Conservation (phyloP, 2,113 vertebrate species). For the Melospiza melodia region DNA sequence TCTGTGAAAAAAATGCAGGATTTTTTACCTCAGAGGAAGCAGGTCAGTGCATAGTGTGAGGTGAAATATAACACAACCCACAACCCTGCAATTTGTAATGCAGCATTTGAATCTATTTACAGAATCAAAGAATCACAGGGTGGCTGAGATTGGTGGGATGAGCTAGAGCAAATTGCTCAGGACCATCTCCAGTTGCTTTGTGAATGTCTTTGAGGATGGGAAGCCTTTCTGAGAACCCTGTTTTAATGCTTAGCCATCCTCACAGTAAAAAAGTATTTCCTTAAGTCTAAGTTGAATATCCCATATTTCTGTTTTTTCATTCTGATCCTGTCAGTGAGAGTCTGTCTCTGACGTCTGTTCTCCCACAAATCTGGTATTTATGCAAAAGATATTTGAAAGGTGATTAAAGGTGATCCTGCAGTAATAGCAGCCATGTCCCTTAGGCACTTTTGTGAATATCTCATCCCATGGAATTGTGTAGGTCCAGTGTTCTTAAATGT, state of each 20-base stretch:
- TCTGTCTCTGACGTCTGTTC: not conserved
- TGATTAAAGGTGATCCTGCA: not conserved
- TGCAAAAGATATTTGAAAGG: not conserved
- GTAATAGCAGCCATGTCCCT: not conserved
- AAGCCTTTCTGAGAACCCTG: not conserved
- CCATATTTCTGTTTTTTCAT: not conserved
- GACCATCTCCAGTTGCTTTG: not conserved
- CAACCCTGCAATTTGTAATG: not conserved
- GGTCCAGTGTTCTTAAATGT: not conserved
- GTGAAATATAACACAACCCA: not conserved
- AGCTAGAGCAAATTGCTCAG: not conserved
- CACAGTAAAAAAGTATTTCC: not conserved
- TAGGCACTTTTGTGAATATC: rapidly evolving
- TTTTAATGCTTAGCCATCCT: not conserved
- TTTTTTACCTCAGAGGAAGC: not conserved
- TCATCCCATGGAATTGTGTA: not conserved
- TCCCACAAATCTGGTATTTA: not conserved
- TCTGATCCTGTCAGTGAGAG: not conserved
- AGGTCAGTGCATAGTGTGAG: not conserved
- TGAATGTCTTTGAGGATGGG: not conserved
- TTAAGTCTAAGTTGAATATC: not conserved
- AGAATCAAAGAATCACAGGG: not conserved
- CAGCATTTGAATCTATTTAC: not conserved
- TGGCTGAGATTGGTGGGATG: not conserved
- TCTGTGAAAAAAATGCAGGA: not conserved